Base-by-base conservation (phyloP, 2,888 invertebrate species). In the Steromphala cineraria region DNA sequence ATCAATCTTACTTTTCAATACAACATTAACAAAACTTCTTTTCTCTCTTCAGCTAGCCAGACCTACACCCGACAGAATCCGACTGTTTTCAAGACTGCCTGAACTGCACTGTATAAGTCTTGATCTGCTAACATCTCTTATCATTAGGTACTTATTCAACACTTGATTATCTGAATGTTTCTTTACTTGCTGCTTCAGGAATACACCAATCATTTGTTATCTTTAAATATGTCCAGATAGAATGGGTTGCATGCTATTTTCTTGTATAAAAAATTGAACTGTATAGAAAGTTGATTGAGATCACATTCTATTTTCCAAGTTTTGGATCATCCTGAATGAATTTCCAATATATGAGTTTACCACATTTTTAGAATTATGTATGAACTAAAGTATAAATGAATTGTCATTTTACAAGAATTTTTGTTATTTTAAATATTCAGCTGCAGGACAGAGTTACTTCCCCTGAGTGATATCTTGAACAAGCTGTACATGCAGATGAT, bases 1-100 rank as follows among this genome's bases (percentile, higher is more conserved):
- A n/a, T 46, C n/a, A 19, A 56, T 2, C 10, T 21, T 2, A 19
- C 3, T 17, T 19, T 56, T 4, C 5, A 8, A 46, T 10, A 46
- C 46, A 46, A 13, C 10, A 46, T 13, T 10, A 46, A 13, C 4
- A 74, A 15, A 36, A 36, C 21, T n/a, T 0, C n/a, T 67, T 13
- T 75, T 53, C 75, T 53, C 79, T 21, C 82, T 85, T 7, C 81
- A 88, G 88, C 28, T 84, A 46, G 55, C 75, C 2, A 81, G 82
- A 46, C 86, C 86, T 7, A 86, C 89, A 10, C 83, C 83, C 71
- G 85, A 87, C 67, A 82, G 85, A 67, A 76, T 84, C 52, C 15
- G 85, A 21, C 67, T 89, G 28, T 85, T 85, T 19, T 79, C 83
- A 17, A 79, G 78, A 53, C 52, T 87, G 21, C 86, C 86, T 2